phyloP scores from a whole-genome alignment of 2,797 vertebrate genomes.

The Sparus aurata region DNA sequence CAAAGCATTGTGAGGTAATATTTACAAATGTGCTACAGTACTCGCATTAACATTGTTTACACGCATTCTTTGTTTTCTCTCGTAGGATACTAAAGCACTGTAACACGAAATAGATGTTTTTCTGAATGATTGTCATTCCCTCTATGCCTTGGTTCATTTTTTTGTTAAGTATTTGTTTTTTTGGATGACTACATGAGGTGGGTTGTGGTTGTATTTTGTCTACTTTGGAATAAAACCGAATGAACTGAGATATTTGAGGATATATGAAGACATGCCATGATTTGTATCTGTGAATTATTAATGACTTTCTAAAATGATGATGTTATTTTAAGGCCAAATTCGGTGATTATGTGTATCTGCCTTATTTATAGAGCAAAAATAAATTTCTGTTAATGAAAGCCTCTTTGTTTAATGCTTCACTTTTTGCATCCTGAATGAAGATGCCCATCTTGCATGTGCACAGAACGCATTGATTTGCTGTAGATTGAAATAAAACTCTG shows the following conservation, averaged over 20 bases:
- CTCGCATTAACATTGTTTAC: conserved; percentile 69
- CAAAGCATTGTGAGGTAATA: conserved; percentile 26
- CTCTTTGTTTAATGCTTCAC: conserved; percentile 17
- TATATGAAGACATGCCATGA: conserved; percentile 66
- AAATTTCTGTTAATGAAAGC: conserved; percentile 55
- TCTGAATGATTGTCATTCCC: conserved; percentile 31
- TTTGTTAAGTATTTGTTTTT: conserved; percentile 36
- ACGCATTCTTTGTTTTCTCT: conserved; percentile 48
- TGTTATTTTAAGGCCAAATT: conserved; percentile 74
- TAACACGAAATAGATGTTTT: conserved; percentile 20
- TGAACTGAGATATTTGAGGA: conserved; percentile 60
- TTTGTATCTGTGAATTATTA: conserved; percentile 71
- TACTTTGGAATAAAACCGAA: conserved; percentile 67
- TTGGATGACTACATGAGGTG: conserved; percentile 47
- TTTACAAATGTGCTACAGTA: conserved; percentile 47
- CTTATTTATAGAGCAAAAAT: conserved; percentile 79
- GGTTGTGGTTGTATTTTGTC: conserved; percentile 56
- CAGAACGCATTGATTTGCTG: conserved; percentile 1
- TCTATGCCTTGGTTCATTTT: conserved; percentile 23
- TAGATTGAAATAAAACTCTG: neutral
- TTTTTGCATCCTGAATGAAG: neutral
- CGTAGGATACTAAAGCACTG: conserved; percentile 50
- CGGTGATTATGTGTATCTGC: conserved; percentile 71
- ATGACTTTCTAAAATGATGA: conserved; percentile 58
- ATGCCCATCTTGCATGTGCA: neutral